Evolutionary conservation across 2,113 vertebrate species (phyloP).

Genomic region (Pelusios castaneus): DNA sequence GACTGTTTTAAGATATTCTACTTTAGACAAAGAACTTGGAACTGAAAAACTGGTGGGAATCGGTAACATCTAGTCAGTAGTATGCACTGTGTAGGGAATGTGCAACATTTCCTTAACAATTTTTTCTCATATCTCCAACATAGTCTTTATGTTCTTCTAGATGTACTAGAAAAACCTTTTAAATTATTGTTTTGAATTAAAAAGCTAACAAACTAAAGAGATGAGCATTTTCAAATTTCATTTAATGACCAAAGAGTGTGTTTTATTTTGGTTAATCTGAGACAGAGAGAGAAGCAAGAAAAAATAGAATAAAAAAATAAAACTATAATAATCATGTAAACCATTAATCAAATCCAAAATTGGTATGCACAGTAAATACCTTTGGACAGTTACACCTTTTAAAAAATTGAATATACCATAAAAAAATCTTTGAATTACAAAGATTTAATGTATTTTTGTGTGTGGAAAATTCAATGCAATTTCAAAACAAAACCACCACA

Average conservation of each 20-base stretch:
- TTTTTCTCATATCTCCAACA: neutral
- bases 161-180: neutral
- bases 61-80: neutral
- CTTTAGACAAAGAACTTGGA: neutral
- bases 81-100: neutral
- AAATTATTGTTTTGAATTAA: too few species aligned
- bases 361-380: neutral
- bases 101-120: neutral
- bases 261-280: neutral
- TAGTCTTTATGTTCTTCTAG: neutral
- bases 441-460: neutral
- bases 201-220: neutral
- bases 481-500: too few species aligned
- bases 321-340: neutral
- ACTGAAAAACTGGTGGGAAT: neutral
- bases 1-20: neutral
- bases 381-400: neutral
- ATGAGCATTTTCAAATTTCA: neutral
- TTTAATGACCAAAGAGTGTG: neutral
- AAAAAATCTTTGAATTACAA: neutral
- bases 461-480: too few species aligned
- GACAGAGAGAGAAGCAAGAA: neutral
- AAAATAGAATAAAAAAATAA: neutral
- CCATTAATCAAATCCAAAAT: neutral
- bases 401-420: neutral